A percentile compares a stretch with the other conserved stretches of the same genome.
Conservation (phyloP, 2,888 invertebrate species). For the Crioceris asparagi region DNA sequence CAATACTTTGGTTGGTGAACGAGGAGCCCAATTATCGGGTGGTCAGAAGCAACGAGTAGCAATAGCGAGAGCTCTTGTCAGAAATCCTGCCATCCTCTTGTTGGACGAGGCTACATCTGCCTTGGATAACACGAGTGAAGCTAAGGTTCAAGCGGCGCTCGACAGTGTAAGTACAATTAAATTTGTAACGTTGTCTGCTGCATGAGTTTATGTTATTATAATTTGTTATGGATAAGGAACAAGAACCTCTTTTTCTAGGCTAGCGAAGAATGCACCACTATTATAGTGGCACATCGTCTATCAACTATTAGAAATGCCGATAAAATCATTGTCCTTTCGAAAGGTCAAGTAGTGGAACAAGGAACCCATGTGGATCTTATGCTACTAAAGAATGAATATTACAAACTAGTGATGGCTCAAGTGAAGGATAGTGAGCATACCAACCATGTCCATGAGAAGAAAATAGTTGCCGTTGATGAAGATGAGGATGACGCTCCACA, state of each 20-base stretch:
- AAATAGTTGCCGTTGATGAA: conserved; percentile 7
- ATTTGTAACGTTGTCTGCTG: neutral
- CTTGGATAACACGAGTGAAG: conserved; percentile 75
- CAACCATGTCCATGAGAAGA: neutral
- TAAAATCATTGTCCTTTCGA: conserved; percentile 59
- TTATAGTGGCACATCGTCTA: conserved; percentile 68
- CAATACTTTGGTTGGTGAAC: conserved; percentile 74
- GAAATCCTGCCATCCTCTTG: conserved; percentile 67
- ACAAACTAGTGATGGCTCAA: conserved; percentile 59
- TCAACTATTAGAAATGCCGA: conserved; percentile 65
- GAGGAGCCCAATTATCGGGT: conserved; percentile 75
- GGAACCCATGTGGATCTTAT: conserved; percentile 63
- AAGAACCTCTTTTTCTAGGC: conserved; percentile 47
- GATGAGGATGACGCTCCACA: conserved; percentile 13
- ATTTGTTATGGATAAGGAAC: no score
- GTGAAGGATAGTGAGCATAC: conserved; percentile 11
- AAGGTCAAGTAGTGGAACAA: conserved; percentile 56
- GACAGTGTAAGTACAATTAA: conserved; percentile 47
- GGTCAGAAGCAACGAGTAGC: conserved; percentile 87
- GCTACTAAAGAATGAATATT: conserved; percentile 53
- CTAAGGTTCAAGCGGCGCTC: conserved; percentile 70
- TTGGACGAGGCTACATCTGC: conserved; percentile 87
- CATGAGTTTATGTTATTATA: no score
- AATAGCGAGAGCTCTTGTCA: conserved; percentile 76
- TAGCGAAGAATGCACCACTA: conserved; percentile 62